A percentile compares a stretch with the other conserved stretches of the same genome.
These are phyloP conservation scores for Cydia amplana DNA, from an alignment of 1,140 invertebrate species.

Conservation along the genomic window DNA sequence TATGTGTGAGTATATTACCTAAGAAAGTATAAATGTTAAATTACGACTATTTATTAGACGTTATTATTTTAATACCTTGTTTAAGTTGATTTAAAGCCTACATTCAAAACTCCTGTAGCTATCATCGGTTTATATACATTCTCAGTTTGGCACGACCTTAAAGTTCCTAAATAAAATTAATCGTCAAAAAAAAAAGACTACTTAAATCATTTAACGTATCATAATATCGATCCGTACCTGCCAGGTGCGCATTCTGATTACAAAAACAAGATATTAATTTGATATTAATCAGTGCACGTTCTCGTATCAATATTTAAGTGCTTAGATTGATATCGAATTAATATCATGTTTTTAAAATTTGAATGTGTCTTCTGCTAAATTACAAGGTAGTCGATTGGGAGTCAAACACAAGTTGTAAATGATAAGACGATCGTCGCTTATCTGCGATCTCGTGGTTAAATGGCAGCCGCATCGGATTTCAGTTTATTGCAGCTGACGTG, in stretches of 20 bases:
- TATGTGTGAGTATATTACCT: too few relatives aligned
- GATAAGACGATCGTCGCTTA: conserved; percentile 61
- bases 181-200: too few relatives aligned
- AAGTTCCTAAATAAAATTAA: too few relatives aligned
- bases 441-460: conserved; percentile 60
- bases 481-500: conserved; percentile 64
- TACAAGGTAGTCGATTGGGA: conserved; percentile 16
- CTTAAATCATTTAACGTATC: not conserved
- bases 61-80: too few relatives aligned
- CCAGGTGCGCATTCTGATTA: not conserved
- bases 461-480: conserved; percentile 69
- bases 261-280: not conserved
- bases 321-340: not conserved
- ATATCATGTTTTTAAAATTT: not conserved
- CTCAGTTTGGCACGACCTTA: too few relatives aligned
- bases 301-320: not conserved
- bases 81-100: too few relatives aligned
- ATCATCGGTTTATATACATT: too few relatives aligned
- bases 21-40: too few relatives aligned
- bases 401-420: conserved; percentile 54
- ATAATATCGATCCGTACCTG: not conserved
- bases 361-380: not conserved
- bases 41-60: too few relatives aligned
- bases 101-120: too few relatives aligned
- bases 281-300: not conserved